A percentile compares a stretch with the other conserved stretches of the same genome.
Conservation (phyloP, 2,888 invertebrate genomes). For the Therioaphis trifolii region DNA sequence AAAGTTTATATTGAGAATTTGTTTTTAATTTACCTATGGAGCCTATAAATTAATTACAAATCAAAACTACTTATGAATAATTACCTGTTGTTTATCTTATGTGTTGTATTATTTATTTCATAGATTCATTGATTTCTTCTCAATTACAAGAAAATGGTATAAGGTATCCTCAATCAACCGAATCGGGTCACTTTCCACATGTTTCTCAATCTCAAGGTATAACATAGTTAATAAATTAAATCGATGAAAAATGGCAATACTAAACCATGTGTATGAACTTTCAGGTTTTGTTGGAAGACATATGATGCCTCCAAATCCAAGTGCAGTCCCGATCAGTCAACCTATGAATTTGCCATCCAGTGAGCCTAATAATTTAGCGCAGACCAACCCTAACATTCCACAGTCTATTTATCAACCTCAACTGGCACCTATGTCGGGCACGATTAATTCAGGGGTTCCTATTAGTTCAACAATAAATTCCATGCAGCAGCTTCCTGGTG, state of each 20-base stretch:
- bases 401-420: slow-evolving; percentile 45
- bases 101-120: not conserved
- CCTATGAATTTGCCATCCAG: slow-evolving; percentile 46
- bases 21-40: too few relatives aligned
- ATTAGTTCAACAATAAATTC: slow-evolving; percentile 48
- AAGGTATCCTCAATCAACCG: slow-evolving; percentile 42
- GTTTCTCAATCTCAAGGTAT: slow-evolving; percentile 55
- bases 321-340: slow-evolving; percentile 25
- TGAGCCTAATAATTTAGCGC: slow-evolving; percentile 30
- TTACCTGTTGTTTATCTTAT: not conserved
- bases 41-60: too few relatives aligned
- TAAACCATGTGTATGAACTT: not conserved
- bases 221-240: not conserved
- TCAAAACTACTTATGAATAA: not conserved
- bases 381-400: slow-evolving; percentile 45
- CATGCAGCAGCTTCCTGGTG: not conserved
- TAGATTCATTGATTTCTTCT: slow-evolving; percentile 51
- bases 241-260: not conserved
- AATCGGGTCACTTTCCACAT: slow-evolving; percentile 44
- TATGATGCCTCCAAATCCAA: slow-evolving; percentile 28
- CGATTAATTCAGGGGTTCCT: slow-evolving; percentile 44
- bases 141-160: slow-evolving; percentile 54
- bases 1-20: too few relatives aligned
- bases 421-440: not conserved
- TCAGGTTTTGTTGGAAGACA: slow-evolving; percentile 42